Percentiles rank a stretch among this genome's conserved stretches.
Conservation (phyloP, 1,140 invertebrate genomes). For the Brachionus rubens region DNA sequence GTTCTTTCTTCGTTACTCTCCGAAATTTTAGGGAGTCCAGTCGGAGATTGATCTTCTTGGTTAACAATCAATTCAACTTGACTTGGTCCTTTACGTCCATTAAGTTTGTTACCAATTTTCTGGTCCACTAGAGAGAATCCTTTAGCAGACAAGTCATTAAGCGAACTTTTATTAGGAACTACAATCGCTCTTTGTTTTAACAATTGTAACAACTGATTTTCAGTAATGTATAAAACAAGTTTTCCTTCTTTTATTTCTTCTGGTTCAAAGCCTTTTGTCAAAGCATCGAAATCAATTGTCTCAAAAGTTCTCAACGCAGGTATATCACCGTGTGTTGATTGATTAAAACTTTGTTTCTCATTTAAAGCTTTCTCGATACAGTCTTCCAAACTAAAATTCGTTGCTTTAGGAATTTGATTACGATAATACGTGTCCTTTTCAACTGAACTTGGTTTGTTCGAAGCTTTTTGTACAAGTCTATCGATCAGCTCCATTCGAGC, state of each 20-base stretch:
- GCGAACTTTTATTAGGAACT: constrained; percentile 19
- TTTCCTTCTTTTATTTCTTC: constrained; percentile 44
- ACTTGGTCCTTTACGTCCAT: constrained; percentile 7
- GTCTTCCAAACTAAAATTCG: constrained; percentile 31
- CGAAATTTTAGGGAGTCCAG: background rate
- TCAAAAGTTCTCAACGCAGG: constrained; percentile 29
- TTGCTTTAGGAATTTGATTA: background rate
- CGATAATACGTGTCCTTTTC: constrained; percentile 14
- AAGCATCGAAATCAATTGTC: constrained; percentile 31
- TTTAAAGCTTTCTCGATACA: constrained; percentile 14
- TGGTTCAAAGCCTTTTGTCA: constrained; percentile 40
- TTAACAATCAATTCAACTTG: constrained; percentile 42
- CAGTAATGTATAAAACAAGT: constrained; percentile 34
- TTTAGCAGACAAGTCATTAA: background rate
- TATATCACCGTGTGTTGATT: background rate
- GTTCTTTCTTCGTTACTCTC: background rate
- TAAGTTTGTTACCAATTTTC: constrained; percentile 10
- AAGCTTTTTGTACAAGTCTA: constrained; percentile 11
- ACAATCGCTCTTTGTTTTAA: constrained; percentile 41
- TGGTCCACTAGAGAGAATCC: constrained; percentile 27
- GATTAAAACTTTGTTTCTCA: background rate
- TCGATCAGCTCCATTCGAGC: constrained; percentile 34
- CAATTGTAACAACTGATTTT: constrained; percentile 34
- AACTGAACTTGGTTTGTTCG: background rate
- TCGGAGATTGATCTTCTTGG: background rate